Percentiles rank a stretch among this genome's conserved stretches.
These are phyloP conservation scores for Machimus atricapillus DNA, from an alignment of 2,888 invertebrate genomes.

Conservation along the genomic window DNA sequence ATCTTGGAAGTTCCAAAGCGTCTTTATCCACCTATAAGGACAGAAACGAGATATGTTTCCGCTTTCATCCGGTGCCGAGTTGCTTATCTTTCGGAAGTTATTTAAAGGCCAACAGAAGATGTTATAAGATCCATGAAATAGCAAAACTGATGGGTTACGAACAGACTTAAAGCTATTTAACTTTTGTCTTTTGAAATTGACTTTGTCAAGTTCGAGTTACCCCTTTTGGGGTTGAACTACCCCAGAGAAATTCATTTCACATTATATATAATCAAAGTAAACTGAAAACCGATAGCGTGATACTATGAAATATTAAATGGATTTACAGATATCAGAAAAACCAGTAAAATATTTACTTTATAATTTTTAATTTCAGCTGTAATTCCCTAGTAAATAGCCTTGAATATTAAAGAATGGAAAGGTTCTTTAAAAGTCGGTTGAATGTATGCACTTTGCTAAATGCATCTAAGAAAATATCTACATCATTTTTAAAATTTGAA, in stretches of 20 bases:
- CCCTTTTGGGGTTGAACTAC: background rate
- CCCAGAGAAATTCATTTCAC: background rate
- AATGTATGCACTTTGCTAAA: too few species aligned
- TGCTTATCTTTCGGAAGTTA: background rate
- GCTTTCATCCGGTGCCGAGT: background rate
- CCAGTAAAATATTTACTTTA: background rate
- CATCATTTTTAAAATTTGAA: too few species aligned
- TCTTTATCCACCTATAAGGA: background rate
- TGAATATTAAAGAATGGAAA: too few species aligned
- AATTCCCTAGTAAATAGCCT: too few species aligned
- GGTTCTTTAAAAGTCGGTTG: too few species aligned
- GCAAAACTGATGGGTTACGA: background rate
- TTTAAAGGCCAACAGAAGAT: slow-evolving; percentile 1
- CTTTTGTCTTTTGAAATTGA: background rate
- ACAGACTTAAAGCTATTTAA: background rate
- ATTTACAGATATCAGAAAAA: background rate
- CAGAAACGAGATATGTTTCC: background rate
- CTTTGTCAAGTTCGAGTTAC: background rate
- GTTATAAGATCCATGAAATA: background rate
- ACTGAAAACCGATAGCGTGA: background rate
- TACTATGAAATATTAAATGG: background rate
- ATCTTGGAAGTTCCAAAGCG: background rate
- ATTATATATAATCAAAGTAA: background rate
- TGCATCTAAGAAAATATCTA: too few species aligned
- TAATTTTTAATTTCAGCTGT: too few species aligned